phyloP scores from a whole-genome alignment of 2,113 vertebrate genomes.

The Ptilorrhoa leucosticta region DNA sequence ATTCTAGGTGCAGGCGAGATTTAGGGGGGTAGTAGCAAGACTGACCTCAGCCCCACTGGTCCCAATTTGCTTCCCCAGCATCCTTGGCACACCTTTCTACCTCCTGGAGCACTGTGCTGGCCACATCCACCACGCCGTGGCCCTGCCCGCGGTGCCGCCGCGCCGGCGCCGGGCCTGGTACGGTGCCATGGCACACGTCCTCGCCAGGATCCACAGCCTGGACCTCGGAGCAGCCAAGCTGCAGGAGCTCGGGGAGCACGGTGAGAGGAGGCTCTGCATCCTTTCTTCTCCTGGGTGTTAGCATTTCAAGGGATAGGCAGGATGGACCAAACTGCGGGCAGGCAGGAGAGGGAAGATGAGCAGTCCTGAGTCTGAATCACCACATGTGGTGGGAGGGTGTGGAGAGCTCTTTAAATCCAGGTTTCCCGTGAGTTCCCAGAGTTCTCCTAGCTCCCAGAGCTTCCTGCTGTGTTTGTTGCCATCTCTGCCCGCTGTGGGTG shows the following conservation, averaged over 20 bases:
- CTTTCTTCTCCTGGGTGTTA: not conserved
- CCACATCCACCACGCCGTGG: conserved; percentile 61
- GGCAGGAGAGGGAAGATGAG: not conserved
- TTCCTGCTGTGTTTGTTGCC: not conserved
- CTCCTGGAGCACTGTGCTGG: conserved; percentile 79
- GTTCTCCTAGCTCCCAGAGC: not conserved
- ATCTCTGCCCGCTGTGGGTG: not conserved
- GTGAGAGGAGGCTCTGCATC: conserved; percentile 25
- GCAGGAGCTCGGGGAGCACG: conserved; percentile 57
- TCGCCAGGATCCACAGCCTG: conserved; percentile 78
- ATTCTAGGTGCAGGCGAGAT: not conserved
- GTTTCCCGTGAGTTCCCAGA: not conserved
- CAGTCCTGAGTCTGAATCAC: not conserved
- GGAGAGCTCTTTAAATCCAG: not conserved
- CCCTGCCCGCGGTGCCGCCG: conserved; percentile 64
- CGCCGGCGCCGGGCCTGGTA: conserved; percentile 61
- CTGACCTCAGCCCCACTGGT: not conserved
- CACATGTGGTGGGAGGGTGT: not conserved
- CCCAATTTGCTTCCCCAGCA: conserved; percentile 46
- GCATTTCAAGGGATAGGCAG: not conserved
- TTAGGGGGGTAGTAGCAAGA: not conserved
- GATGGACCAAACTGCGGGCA: not conserved
- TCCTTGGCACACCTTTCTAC: conserved; percentile 76
- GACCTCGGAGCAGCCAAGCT: conserved; percentile 55
- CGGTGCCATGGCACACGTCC: conserved; percentile 69